Percentiles rank a stretch among this genome's conserved stretches.
Conservation (phyloP, 1,140 invertebrate species). For the Neodiprion fabricii region DNA sequence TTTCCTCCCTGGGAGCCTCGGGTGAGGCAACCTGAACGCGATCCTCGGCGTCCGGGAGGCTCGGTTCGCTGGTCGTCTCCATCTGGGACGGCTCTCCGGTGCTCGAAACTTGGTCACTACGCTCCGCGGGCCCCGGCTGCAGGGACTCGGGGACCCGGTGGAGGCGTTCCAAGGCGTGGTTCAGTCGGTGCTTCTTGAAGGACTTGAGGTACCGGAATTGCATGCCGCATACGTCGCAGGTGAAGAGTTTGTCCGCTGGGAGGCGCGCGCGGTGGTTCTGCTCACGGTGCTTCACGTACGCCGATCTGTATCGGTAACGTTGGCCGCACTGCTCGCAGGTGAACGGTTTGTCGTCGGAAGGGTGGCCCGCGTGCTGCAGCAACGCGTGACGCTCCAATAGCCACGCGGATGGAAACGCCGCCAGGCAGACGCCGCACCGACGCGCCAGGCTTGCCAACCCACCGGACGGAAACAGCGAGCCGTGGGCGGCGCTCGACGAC, state of each 20-base stretch:
- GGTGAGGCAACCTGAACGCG: conserved; percentile 23
- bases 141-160: conserved; percentile 57
- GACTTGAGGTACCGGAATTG: conserved; percentile 86
- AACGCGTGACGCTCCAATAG: conserved; percentile 81
- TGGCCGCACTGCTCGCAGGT: conserved; percentile 91
- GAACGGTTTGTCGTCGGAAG: conserved; percentile 84
- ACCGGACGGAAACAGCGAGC: conserved; percentile 53
- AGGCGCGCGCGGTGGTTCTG: conserved; percentile 85
- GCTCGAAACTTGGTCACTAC: conserved; percentile 73
- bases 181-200: conserved; percentile 87
- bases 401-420: conserved; percentile 83
- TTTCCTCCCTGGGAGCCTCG: conserved; percentile 39
- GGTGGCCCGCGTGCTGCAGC: conserved; percentile 73
- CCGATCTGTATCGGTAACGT: conserved; percentile 86
- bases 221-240: conserved; percentile 89
- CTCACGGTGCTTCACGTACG: conserved; percentile 87
- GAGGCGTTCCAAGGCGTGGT: conserved; percentile 82
- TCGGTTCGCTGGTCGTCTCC: conserved; percentile 53
- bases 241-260: conserved; percentile 87
- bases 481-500: conserved; percentile 43
- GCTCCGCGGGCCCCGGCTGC: conserved; percentile 55
- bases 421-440: conserved; percentile 79
- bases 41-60: conserved; percentile 45
- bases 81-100: conserved; percentile 71
- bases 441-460: conserved; percentile 61